Conservation (phyloP, 2,113 vertebrate genomes). For the Illadopsis cleaveri region DNA sequence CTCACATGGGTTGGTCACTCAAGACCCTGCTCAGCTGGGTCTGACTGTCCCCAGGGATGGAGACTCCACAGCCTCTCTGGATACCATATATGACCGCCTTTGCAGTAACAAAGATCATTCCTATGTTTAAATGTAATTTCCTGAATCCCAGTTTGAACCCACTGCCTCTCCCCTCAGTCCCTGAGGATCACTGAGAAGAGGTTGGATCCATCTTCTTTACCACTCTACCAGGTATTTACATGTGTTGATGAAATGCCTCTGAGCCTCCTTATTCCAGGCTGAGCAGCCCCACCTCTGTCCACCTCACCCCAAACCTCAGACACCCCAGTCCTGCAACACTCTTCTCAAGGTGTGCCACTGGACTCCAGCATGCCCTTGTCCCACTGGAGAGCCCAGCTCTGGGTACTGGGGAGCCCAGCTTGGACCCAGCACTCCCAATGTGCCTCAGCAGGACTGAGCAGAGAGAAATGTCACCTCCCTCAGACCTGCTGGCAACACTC, state of each 20-base stretch:
- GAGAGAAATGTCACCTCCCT: not conserved
- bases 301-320: not conserved
- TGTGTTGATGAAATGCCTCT: not conserved
- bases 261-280: not conserved
- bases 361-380: not conserved
- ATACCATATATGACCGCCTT: not conserved
- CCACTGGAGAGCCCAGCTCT: not conserved
- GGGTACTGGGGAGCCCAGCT: not conserved
- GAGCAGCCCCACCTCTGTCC: not conserved
- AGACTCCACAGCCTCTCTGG: not conserved
- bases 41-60: not conserved
- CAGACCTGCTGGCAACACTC: not conserved
- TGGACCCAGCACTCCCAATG: not conserved
- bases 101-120: not conserved
- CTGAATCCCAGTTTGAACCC: not conserved
- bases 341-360: not conserved
- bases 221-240: not conserved
- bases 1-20: accelerated
- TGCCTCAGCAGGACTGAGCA: not conserved
- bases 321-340: not conserved
- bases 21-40: not conserved
- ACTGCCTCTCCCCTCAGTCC: not conserved
- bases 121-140: not conserved
- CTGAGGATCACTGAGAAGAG: not conserved
- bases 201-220: not conserved